Evolutionary conservation across 1,140 invertebrate species (phyloP).

Genomic region (Drosophila albomicans): DNA sequence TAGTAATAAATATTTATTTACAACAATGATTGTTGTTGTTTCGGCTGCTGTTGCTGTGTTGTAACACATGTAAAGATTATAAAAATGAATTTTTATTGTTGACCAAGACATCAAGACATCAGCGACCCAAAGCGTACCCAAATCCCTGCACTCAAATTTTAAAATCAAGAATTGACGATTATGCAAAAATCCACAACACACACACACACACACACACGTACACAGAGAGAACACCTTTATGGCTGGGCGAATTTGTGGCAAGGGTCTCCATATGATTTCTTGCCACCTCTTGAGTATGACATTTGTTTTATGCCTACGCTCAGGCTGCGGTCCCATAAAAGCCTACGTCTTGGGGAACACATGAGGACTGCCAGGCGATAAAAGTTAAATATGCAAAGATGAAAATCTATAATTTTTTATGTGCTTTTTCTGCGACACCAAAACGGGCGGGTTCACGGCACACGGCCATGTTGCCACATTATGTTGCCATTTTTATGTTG

Average conservation of each 20-base stretch:
- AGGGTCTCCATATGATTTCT: constrained; percentile 48
- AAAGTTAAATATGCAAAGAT: constrained; percentile 83
- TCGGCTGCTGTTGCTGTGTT: constrained; percentile 26
- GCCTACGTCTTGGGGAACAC: constrained; percentile 58
- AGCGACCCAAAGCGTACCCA: constrained; percentile 3
- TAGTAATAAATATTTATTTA: constrained; percentile 78
- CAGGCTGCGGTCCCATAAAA: constrained; percentile 73
- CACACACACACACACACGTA: constrained; percentile 21
- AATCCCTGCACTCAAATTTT: constrained; percentile 51
- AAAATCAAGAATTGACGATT: constrained; percentile 83
- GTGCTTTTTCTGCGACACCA: constrained; percentile 56
- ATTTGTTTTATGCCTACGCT: constrained; percentile 76
- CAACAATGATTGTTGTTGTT: constrained; percentile 40
- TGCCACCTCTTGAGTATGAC: constrained; percentile 71
- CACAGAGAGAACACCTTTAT: constrained; percentile 63
- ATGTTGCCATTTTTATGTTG: constrained; percentile 68
- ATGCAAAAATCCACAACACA: constrained; percentile 75
- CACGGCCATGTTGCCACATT: constrained; percentile 51
- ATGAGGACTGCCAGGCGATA: constrained; percentile 66
- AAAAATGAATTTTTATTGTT: constrained; percentile 81
- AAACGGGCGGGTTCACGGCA: constrained; percentile 10
- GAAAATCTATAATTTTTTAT: constrained; percentile 83
- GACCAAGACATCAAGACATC: constrained; percentile 64
- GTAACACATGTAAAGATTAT: constrained; percentile 78
- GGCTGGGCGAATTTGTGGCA: constrained; percentile 17